Conservation (phyloP, 1,140 invertebrate genomes). For the Oryctes rhinoceros region DNA sequence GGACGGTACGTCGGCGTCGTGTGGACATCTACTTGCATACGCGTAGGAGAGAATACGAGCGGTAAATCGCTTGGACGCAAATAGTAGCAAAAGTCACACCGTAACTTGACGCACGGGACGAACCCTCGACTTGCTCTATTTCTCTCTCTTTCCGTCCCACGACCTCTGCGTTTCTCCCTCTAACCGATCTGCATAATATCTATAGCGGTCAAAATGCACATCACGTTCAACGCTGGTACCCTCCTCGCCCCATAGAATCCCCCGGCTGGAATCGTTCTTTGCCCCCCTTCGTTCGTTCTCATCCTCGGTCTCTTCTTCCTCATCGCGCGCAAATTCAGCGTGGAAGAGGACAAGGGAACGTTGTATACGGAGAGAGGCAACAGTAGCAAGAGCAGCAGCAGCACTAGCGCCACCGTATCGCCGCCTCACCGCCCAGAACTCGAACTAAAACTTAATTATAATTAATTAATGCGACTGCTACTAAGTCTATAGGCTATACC, state of each 20-base stretch:
- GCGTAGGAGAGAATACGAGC: no score
- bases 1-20: not conserved
- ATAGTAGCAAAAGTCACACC: no score
- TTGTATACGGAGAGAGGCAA: constrained; percentile 29
- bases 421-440: constrained; percentile 62
- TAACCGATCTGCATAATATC: constrained; percentile 63
- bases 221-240: constrained; percentile 56
- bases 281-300: constrained; percentile 34
- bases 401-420: constrained; percentile 47
- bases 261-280: not conserved
- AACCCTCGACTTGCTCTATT: not conserved
- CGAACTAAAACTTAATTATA: constrained; percentile 82
- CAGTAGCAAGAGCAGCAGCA: constrained; percentile 57
- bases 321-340: not conserved
- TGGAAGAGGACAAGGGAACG: not conserved
- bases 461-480: constrained; percentile 75
- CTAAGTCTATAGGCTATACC: constrained; percentile 63
- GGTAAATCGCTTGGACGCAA: no score
- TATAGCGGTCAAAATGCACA: constrained; percentile 61
- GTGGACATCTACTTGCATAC: no score
- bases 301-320: constrained; percentile 20
- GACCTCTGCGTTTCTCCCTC: not conserved
- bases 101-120: not conserved
- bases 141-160: not conserved
- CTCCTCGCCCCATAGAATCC: not conserved